Evolutionary conservation across 2,888 invertebrate species (phyloP).

Genomic region (Drosophila austrosaltans): DNA sequence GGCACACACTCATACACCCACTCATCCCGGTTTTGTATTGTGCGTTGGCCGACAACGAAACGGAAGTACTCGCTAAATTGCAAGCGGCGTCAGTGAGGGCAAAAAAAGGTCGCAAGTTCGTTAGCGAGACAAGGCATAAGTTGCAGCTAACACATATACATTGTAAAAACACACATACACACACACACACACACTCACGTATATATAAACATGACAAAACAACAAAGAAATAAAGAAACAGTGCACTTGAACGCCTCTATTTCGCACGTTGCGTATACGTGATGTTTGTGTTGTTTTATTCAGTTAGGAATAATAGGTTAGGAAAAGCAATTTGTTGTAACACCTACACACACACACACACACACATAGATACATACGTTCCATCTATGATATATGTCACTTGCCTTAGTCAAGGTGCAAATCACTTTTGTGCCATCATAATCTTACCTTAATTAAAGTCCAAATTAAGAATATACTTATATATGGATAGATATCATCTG

Average conservation of each 20-base stretch:
- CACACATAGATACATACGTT: not conserved
- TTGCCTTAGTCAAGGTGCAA: not conserved
- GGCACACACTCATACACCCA: not conserved
- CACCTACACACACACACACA: not conserved
- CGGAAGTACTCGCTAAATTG: conserved; percentile 50
- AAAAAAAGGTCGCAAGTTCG: conserved; percentile 51
- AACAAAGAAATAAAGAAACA: conserved; percentile 13
- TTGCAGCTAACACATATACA: conserved; percentile 22
- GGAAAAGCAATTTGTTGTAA: not conserved
- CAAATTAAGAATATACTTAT: not conserved
- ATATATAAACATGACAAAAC: not conserved
- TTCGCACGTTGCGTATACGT: conserved; percentile 58
- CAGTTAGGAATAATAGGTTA: conserved; percentile 15
- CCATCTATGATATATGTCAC: conserved; percentile 1
- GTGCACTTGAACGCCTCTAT: conserved; percentile 36
- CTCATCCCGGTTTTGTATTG: conserved; percentile 11
- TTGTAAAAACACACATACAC: conserved; percentile 7
- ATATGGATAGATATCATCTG: conserved; percentile 26
- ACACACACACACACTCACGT: conserved; percentile 3
- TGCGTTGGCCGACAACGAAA: conserved; percentile 26
- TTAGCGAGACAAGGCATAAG: conserved; percentile 28
- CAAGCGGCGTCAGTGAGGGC: conserved; percentile 25
- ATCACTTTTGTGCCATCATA: not conserved
- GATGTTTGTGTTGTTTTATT: conserved; percentile 36
- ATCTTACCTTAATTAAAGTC: conserved; percentile 1